These are phyloP conservation scores for Andricus grossulariae DNA, from an alignment of 1,140 invertebrate species.

Conservation along the genomic window DNA sequence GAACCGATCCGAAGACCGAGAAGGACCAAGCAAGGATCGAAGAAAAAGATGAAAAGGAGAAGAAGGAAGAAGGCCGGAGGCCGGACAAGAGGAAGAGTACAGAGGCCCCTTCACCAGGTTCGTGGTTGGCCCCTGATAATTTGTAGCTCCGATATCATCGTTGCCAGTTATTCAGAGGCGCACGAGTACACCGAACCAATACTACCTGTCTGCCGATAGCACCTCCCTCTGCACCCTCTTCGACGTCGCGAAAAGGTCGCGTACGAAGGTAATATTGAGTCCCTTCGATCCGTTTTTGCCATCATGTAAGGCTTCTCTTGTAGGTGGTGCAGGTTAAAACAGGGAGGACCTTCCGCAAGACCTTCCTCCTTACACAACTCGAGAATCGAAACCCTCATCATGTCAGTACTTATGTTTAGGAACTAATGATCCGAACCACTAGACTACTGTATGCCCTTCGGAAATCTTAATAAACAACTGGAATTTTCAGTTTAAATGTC, in stretches of 20 bases:
- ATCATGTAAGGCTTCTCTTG: neutral
- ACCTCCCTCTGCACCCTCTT: constrained; percentile 42
- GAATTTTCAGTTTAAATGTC: too few species aligned
- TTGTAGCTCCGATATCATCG: constrained; percentile 63
- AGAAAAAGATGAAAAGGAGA: neutral
- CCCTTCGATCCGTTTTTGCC: neutral
- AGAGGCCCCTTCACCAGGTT: constrained; percentile 34
- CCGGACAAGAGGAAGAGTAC: neutral
- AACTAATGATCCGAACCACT: too few species aligned
- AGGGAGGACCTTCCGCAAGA: constrained; percentile 5
- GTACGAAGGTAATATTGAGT: neutral
- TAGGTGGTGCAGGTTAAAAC: constrained; percentile 4
- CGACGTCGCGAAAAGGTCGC: neutral
- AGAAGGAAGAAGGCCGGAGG: neutral
- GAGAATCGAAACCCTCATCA: too few species aligned
- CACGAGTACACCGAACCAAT: constrained; percentile 47
- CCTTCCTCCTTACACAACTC: neutral
- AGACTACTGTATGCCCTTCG: too few species aligned
- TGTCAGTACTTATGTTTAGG: too few species aligned
- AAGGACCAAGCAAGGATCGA: constrained; percentile 33
- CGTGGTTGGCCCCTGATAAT: constrained; percentile 59
- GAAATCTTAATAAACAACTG: too few species aligned
- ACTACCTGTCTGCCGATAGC: constrained; percentile 58
- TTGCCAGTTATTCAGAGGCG: constrained; percentile 57
- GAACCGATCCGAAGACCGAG: constrained; percentile 48